Conservation (phyloP, 2,113 vertebrate species). For the Chionodraco myersi region DNA sequence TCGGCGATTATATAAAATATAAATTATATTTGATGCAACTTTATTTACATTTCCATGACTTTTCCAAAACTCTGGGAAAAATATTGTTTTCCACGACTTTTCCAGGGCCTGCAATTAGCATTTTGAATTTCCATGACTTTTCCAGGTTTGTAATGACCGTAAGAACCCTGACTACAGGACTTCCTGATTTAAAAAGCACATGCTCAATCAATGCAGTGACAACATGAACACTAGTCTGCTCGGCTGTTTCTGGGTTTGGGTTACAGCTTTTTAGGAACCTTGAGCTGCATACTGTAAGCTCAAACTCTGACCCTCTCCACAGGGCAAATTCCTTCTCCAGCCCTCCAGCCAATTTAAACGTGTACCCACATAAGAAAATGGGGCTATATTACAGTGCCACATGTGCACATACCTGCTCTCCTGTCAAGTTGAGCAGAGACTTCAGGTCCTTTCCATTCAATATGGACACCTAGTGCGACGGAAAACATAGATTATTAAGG, state of each 20-base stretch:
- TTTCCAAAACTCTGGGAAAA: too few relatives aligned
- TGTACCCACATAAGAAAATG: conserved; percentile 41
- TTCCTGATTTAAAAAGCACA: conserved; percentile 20
- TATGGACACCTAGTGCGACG: conserved; percentile 86
- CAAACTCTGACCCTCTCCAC: conserved; percentile 56
- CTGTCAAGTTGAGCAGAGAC: conserved; percentile 88
- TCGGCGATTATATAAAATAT: too few relatives aligned
- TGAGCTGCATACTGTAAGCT: conserved; percentile 43
- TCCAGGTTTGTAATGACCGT: too few relatives aligned
- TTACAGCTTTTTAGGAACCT: conserved; percentile 27
- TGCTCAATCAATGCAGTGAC: conserved; percentile 20
- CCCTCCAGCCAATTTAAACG: conserved; percentile 28
- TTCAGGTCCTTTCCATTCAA: conserved; percentile 87
- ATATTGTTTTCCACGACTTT: too few relatives aligned
- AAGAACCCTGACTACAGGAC: too few relatives aligned
- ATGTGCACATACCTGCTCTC: conserved; percentile 88
- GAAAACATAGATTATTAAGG: not conserved
- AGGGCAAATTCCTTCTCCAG: conserved; percentile 60
- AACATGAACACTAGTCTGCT: not conserved
- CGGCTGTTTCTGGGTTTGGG: conserved; percentile 50
- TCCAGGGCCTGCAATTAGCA: too few relatives aligned
- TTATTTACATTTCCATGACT: too few relatives aligned
- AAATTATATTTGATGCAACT: too few relatives aligned
- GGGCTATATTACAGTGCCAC: not conserved
- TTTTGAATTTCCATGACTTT: too few relatives aligned